Evolutionary conservation across 2,888 invertebrate genomes (phyloP).

Genomic region (Caenorhabditis imperialis): DNA sequence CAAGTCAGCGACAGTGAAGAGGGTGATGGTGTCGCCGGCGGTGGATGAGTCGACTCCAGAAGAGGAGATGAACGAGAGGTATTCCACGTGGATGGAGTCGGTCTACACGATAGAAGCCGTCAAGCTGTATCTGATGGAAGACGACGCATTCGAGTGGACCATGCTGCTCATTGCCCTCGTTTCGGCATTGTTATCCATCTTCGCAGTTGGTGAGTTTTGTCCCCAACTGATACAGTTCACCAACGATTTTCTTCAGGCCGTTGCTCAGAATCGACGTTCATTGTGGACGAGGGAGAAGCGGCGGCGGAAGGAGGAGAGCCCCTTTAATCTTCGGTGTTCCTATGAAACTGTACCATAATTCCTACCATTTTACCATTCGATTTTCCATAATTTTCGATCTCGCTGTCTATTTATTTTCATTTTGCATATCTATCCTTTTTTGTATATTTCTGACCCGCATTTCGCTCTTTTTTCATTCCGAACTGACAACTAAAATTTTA

Average conservation of each 20-base stretch:
- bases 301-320: constrained; percentile 67
- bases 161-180: constrained; percentile 43
- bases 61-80: constrained; percentile 50
- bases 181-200: constrained; percentile 51
- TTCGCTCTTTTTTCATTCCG: too few relatives aligned
- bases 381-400: constrained; percentile 4
- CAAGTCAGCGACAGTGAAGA: constrained; percentile 56
- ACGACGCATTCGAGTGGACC: constrained; percentile 31
- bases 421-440: constrained; percentile 28
- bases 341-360: constrained; percentile 21
- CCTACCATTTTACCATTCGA: neutral
- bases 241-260: constrained; percentile 29
- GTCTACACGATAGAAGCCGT: constrained; percentile 62
- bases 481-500: too few relatives aligned
- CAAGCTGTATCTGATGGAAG: constrained; percentile 69
- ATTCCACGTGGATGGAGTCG: constrained; percentile 75
- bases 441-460: constrained; percentile 27
- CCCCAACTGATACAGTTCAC: neutral
- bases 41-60: constrained; percentile 56
- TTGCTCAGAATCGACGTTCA: constrained; percentile 62
- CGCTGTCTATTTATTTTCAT: constrained; percentile 10
- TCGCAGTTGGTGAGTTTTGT: constrained; percentile 46
- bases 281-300: constrained; percentile 66
- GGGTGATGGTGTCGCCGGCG: constrained; percentile 68
- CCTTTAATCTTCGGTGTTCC: too few relatives aligned